Evolutionary conservation across 2,797 vertebrate species (phyloP).

Genomic region (Sebastiscus tertius): DNA sequence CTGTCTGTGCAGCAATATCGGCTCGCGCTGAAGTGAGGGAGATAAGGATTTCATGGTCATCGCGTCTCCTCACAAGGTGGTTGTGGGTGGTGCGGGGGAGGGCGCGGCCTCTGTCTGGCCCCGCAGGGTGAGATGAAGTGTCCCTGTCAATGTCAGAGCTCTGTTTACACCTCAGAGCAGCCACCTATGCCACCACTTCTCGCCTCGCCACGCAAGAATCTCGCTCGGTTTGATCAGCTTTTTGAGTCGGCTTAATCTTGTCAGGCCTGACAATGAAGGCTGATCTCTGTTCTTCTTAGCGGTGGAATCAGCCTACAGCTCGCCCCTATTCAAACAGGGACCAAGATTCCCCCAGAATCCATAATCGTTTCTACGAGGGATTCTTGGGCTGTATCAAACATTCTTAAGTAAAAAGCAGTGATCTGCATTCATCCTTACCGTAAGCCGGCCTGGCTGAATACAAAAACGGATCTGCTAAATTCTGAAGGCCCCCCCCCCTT

Average conservation of each 20-base stretch:
- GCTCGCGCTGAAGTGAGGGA: constrained; percentile 43
- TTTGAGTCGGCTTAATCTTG: constrained; percentile 82
- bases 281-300: constrained; percentile 81
- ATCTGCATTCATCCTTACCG: constrained; percentile 79
- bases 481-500: constrained; percentile 55
- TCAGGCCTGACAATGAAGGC: constrained; percentile 81
- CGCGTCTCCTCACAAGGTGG: constrained; percentile 54
- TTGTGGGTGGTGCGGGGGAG: constrained; percentile 16
- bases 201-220: constrained; percentile 63
- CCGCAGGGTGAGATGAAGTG: constrained; percentile 54
- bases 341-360: constrained; percentile 73
- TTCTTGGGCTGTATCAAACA: constrained; percentile 75
- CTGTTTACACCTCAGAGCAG: constrained; percentile 71
- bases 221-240: constrained; percentile 76
- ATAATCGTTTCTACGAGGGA: constrained; percentile 79
- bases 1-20: constrained; percentile 45
- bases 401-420: constrained; percentile 74
- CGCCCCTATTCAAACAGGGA: constrained; percentile 72
- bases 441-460: constrained; percentile 73
- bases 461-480: constrained; percentile 73
- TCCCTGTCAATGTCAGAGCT: constrained; percentile 73
- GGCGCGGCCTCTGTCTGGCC: constrained; percentile 36
- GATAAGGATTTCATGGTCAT: constrained; percentile 72
- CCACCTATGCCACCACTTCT: constrained; percentile 63
- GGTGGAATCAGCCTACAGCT: constrained; percentile 73